phyloP scores from a whole-genome alignment of 2,888 invertebrate species.

The Myopa testacea region DNA sequence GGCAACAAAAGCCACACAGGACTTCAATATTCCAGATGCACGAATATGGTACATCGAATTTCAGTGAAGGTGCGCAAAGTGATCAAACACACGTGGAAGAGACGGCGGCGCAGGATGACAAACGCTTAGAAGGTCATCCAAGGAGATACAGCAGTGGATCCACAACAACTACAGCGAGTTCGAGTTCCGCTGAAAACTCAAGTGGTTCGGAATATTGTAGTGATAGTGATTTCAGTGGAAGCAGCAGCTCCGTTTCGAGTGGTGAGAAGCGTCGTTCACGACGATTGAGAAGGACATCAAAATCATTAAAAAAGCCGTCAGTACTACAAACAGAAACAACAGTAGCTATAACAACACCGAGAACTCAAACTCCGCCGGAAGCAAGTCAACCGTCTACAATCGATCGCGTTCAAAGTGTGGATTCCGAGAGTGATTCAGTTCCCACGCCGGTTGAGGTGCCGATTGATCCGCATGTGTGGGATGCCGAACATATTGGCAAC shows the following conservation, averaged over 20 bases:
- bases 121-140: slow-evolving; percentile 27
- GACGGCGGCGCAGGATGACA: slow-evolving; percentile 38
- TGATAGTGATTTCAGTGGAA: slow-evolving; percentile 37
- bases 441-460: slow-evolving; percentile 59
- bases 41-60: slow-evolving; percentile 54
- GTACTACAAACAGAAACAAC: slow-evolving; percentile 5
- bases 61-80: slow-evolving; percentile 50
- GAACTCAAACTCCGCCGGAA: background rate
- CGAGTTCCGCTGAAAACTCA: slow-evolving; percentile 37
- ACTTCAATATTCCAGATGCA: slow-evolving; percentile 49
- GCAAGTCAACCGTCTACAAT: background rate
- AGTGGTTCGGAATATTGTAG: slow-evolving; percentile 39
- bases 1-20: slow-evolving; percentile 51
- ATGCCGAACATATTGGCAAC: slow-evolving; percentile 71
- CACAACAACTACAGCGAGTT: slow-evolving; percentile 39
- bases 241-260: slow-evolving; percentile 21
- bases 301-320: slow-evolving; percentile 28
- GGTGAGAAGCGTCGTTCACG: background rate
- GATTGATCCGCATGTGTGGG: slow-evolving; percentile 76
- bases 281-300: background rate
- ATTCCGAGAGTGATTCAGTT: slow-evolving; percentile 3
- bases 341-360: background rate
- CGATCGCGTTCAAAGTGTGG: background rate
- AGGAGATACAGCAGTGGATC: slow-evolving; percentile 45
- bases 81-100: slow-evolving; percentile 54